Percentiles rank a stretch among this genome's conserved stretches.
Evolutionary conservation across 2,888 invertebrate genomes (phyloP).

Genomic region (Diarsia mendica): DNA sequence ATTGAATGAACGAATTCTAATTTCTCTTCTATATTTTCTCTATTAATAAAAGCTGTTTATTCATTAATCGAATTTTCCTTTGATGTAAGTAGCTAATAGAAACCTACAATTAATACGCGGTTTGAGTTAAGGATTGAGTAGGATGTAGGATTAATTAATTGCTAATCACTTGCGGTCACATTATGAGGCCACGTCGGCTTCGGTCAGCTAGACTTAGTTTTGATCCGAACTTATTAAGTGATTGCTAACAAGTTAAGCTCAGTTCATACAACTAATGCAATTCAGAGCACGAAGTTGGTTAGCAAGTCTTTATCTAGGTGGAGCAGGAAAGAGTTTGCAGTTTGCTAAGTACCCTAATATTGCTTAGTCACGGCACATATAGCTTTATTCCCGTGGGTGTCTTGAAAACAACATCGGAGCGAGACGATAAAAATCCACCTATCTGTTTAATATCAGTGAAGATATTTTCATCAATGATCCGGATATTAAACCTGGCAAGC

Average conservation of each 20-base stretch:
- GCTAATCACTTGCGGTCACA: conserved; percentile 46
- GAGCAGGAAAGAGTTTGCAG: conserved; percentile 42
- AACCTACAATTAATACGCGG: conserved; percentile 26
- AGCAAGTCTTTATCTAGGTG: conserved; percentile 34
- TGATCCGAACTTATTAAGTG: conserved; percentile 42
- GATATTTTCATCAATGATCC: neutral
- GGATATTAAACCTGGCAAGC: conserved; percentile 4
- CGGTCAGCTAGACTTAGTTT: conserved; percentile 23
- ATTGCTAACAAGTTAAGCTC: conserved; percentile 47
- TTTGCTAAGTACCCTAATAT: conserved; percentile 28
- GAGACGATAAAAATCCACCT: neutral
- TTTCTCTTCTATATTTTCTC: conserved; percentile 52
- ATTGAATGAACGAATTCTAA: conserved; percentile 63
- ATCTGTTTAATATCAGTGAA: neutral
- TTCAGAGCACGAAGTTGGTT: conserved; percentile 43
- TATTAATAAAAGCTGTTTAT: conserved; percentile 52
- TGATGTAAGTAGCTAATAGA: conserved; percentile 41
- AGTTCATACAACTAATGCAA: conserved; percentile 50
- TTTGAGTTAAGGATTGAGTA: conserved; percentile 19
- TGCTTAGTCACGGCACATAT: conserved; percentile 14
- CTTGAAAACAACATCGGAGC: conserved; percentile 3
- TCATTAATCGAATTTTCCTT: conserved; percentile 58
- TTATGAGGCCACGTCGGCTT: conserved; percentile 16
- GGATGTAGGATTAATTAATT: conserved; percentile 44
- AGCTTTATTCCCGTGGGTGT: neutral